Percentiles rank a stretch among this genome's conserved stretches.
These are phyloP conservation scores for Ceryle rudis DNA, from an alignment of 2,797 vertebrate genomes.

Conservation along the genomic window DNA sequence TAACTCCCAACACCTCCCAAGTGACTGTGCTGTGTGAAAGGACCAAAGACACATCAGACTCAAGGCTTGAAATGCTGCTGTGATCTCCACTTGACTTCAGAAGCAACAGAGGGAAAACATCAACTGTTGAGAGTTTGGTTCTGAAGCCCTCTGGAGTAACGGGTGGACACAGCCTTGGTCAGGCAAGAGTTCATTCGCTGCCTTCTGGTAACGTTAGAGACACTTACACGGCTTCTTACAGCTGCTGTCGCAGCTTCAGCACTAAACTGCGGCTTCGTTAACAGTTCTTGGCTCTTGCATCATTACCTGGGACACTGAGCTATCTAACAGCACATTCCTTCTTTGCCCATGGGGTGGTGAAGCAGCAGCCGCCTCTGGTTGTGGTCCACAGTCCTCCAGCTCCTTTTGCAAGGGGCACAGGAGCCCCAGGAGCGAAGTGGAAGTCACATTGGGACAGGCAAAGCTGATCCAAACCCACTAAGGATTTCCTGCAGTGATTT, in stretches of 20 bases:
- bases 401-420: not conserved
- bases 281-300: not conserved
- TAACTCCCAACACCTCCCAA: not conserved
- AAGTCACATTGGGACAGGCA: not conserved
- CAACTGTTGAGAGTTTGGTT: not conserved
- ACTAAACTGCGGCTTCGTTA: not conserved
- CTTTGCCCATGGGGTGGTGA: not conserved
- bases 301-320: not conserved
- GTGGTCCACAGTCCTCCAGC: fast-evolving
- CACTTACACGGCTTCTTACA: not conserved
- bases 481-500: not conserved
- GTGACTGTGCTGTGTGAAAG: not conserved
- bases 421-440: not conserved
- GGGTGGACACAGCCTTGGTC: fast-evolving
- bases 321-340: not conserved
- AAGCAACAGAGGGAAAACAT: not conserved
- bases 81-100: not conserved
- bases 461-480: not conserved
- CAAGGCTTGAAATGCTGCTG: not conserved
- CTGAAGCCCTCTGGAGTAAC: not conserved
- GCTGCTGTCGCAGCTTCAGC: not conserved
- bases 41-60: not conserved
- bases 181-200: fast-evolving
- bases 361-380: not conserved
- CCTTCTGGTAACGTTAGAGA: not conserved